A percentile compares a stretch with the other conserved stretches of the same genome.
Evolutionary conservation across 2,113 vertebrate genomes (phyloP).

Genomic region (Mus musculus): DNA sequence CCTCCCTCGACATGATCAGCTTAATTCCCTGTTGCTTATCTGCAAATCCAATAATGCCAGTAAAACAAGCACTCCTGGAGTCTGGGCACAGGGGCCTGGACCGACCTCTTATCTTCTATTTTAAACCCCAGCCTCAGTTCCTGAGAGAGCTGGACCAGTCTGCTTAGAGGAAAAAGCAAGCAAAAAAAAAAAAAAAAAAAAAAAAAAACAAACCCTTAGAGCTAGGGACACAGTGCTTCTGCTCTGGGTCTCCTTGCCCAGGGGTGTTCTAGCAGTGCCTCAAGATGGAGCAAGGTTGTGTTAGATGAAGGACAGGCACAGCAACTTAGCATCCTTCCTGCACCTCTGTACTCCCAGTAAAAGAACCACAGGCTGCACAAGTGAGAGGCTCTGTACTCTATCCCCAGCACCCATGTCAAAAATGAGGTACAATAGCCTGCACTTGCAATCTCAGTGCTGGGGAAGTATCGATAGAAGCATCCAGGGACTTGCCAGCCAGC

Average conservation of each 20-base stretch:
- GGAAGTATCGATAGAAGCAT: background rate
- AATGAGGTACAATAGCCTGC: too few species aligned
- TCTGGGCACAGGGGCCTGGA: background rate
- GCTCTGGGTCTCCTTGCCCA: too few species aligned
- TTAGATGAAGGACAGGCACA: background rate
- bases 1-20: slow-evolving; percentile 58
- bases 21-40: slow-evolving; percentile 78
- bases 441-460: background rate
- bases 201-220: background rate
- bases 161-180: background rate
- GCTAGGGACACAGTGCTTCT: background rate
- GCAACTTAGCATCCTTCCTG: background rate
- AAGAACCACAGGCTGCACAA: background rate
- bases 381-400: background rate
- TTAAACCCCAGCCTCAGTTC: slow-evolving; percentile 34
- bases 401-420: background rate
- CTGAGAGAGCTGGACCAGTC: background rate
- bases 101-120: slow-evolving; percentile 49
- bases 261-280: background rate
- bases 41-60: slow-evolving; percentile 78
- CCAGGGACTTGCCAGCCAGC: background rate
- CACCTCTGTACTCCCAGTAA: background rate
- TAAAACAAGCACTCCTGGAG: slow-evolving; percentile 59
- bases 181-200: background rate
- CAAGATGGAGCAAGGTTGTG: background rate